A percentile compares a stretch with the other conserved stretches of the same genome.
These are phyloP conservation scores for Hestina assimilis DNA, from an alignment of 1,140 invertebrate genomes.

Conservation along the genomic window DNA sequence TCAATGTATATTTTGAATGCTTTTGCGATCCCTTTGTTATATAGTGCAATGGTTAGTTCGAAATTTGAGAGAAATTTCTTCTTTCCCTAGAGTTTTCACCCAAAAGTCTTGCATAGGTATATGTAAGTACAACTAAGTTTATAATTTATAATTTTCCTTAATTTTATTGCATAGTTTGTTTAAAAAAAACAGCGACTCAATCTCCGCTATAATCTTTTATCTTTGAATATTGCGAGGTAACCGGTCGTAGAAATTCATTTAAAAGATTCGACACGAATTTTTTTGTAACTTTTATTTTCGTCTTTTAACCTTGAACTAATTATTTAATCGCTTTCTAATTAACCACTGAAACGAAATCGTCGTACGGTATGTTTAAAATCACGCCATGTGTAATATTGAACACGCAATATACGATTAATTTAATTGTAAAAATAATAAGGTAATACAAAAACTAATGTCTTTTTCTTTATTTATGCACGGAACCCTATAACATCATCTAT, in stretches of 20 bases:
- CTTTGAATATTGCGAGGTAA: neutral
- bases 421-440: neutral
- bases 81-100: too few species aligned
- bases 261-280: slow-evolving; percentile 7
- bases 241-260: neutral
- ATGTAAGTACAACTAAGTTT: too few species aligned
- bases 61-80: too few species aligned
- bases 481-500: too few species aligned
- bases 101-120: too few species aligned
- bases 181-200: too few species aligned
- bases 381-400: neutral
- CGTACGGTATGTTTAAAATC: neutral
- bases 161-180: too few species aligned
- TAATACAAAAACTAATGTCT: neutral
- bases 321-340: slow-evolving; percentile 21
- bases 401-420: neutral
- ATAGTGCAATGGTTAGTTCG: too few species aligned
- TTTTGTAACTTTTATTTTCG: slow-evolving; percentile 4
- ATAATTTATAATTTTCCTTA: too few species aligned
- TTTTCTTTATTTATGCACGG: too few species aligned
- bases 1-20: neutral
- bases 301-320: slow-evolving; percentile 58
- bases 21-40: neutral
- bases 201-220: too few species aligned
- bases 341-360: neutral